Evolutionary conservation across 2,888 invertebrate genomes (phyloP).

Genomic region (Flexamia atlantica): DNA sequence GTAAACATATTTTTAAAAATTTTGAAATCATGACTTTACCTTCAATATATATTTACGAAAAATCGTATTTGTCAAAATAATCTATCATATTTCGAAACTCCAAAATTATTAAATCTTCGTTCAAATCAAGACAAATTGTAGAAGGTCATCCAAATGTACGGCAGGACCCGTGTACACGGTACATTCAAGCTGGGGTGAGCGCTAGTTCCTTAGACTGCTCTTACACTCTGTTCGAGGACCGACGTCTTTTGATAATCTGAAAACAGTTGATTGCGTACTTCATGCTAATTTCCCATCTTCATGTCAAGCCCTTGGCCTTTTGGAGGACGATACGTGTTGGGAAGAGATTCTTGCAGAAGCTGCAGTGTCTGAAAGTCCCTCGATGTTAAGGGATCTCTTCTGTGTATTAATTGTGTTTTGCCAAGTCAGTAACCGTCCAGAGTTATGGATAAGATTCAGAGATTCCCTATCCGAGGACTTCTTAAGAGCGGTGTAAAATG

Average conservation of each 20-base stretch:
- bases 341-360: conserved; percentile 66
- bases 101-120: too few relatives aligned
- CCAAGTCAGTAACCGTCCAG: not conserved
- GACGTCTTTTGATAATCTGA: conserved; percentile 49
- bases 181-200: conserved; percentile 68
- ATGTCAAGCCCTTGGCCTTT: conserved; percentile 71
- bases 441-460: conserved; percentile 2
- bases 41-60: too few relatives aligned
- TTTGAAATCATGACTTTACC: too few relatives aligned
- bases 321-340: conserved; percentile 71
- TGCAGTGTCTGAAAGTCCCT: conserved; percentile 63
- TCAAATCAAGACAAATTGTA: not conserved
- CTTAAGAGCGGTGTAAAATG: conserved; percentile 2
- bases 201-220: conserved; percentile 69
- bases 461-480: conserved; percentile 65
- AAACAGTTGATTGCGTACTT: conserved; percentile 72
- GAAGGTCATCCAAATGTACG: not conserved
- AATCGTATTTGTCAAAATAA: too few relatives aligned
- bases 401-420: conserved; percentile 44
- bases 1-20: too few relatives aligned
- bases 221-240: conserved; percentile 62
- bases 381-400: conserved; percentile 62
- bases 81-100: too few relatives aligned
- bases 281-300: conserved; percentile 73
- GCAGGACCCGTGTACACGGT: conserved; percentile 69